Evolutionary conservation across 2,888 invertebrate genomes (phyloP), one percentile per base, ranked within the genome.

Genomic region (Cetonia aurata): DNA sequence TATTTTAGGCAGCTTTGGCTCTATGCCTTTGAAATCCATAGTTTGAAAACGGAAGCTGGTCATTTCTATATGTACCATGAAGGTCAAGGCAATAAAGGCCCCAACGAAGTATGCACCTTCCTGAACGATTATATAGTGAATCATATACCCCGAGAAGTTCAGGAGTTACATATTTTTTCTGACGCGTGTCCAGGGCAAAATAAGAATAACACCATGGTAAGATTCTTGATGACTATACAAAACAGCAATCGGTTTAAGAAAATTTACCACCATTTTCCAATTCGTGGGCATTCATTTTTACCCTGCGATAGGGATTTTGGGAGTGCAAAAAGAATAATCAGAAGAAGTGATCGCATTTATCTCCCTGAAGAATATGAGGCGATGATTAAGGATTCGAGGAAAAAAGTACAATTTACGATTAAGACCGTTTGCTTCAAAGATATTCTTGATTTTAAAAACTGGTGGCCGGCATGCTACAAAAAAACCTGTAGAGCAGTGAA

Each of bases 1-100:
- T 77, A 77, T 67, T 66, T 72, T 12, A 62, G 76, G 37, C 75
- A 77, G 56, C 67, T 77, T 0, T 75, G 71, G 68, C 17, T 73
- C 0, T 71, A 72, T 70, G 71, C 60, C 12, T 76, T 75, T 71
- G 70, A 72, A 13, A 69, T 76, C 13, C 73, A 76, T 57, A 70
- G 75, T 37, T 42, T 75, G 8, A 62, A 42, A 50, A 67, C 48
- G 10, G 19, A 62, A 19, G 19, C 52, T 66, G 56, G 59, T 33
- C 69, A 69, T 46, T 67, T 71, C 41, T 74, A 67, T 57, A 52
- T 70, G 37, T 73, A 72, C 41, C 75, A 75, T 52, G 71, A 75
- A 65, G 73, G 72, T 15, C 10, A 52, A 33, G 72, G 70, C 15
- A 44, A 57, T 41, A 73, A 73, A 62, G 70, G 71, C 10, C 70